Evolutionary conservation across 1,140 invertebrate species (phyloP), one percentile per base, ranked within the genome.

Genomic region (Orchesella cincta): DNA sequence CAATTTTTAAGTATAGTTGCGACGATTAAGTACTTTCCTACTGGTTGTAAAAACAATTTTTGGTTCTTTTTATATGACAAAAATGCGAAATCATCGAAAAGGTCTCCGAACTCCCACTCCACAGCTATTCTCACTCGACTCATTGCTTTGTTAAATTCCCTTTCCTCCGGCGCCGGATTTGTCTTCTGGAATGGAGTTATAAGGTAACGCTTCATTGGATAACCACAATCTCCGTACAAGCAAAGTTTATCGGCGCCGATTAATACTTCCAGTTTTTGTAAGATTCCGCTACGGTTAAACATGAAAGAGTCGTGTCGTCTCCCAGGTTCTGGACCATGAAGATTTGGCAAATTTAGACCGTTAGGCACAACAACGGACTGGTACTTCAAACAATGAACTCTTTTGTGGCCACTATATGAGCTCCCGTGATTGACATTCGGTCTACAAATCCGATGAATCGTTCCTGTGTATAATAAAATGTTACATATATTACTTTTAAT

Each of bases 331-430:
- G 77, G 77, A 39, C 77, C 77, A 62, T 52, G 73, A 26, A 78
- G n/a, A 26, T 52, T 73, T 0, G 64, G 57, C 28, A 78, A 75
- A n/a, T n/a, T n/a, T 1, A 78, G 29, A 28, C 77, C 74, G 46
- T 78, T 73, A 3, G 77, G 77, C 14, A 39, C 3, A 1, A 73
- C 31, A 0, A 78, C n/a, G 14, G 73, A 71, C 28, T 78, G 74
- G 31, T 51, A 78, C 28, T 78, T 78, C 0, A 78, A 26, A 33
- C 33, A 36, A 46, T 78, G 77, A 23, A 36, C 35, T 29, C 77
- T 23, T 46, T 76, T 78, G 28, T 78, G 77, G 0, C 77, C 77
- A 33, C 62, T 78, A 23, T 78, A 78, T 20, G 1, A 51, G 31
- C 72, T 39, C 28, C 33, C 23, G 23, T 78, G 77, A n/a, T 75